Percentiles rank a stretch among this genome's conserved stretches.
Conservation (phyloP, 1,140 invertebrate genomes). For the Octopus sinensis region DNA sequence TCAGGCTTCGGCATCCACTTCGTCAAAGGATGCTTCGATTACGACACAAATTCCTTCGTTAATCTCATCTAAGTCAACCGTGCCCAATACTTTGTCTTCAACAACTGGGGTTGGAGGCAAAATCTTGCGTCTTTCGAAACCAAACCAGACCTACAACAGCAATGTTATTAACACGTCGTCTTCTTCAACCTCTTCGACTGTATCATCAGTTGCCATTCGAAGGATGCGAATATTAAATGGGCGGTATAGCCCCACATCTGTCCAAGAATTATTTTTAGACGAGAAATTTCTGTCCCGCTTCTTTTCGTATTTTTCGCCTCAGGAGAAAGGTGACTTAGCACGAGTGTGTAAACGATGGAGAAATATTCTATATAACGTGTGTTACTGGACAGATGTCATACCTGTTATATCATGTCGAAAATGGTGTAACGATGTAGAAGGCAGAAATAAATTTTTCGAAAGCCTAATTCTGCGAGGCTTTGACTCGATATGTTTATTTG, state of each 20-base stretch:
- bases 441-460: slow-evolving; percentile 73
- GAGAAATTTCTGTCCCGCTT: slow-evolving; percentile 79
- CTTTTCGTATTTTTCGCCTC: slow-evolving; percentile 79
- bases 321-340: slow-evolving; percentile 74
- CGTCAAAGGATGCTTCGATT: slow-evolving; percentile 23
- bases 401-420: slow-evolving; percentile 81
- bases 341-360: slow-evolving; percentile 78
- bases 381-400: slow-evolving; percentile 79
- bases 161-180: slow-evolving; percentile 21
- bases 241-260: slow-evolving; percentile 44
- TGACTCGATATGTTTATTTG: slow-evolving; percentile 76
- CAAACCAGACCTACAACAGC: slow-evolving; percentile 35
- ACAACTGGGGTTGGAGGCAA: slow-evolving; percentile 26
- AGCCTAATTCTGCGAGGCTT: slow-evolving; percentile 81
- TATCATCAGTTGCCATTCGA: slow-evolving; percentile 44
- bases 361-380: slow-evolving; percentile 78
- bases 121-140: slow-evolving; percentile 21
- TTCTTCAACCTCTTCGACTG: slow-evolving; percentile 36
- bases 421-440: slow-evolving; percentile 64
- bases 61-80: slow-evolving; percentile 27
- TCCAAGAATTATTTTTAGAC: slow-evolving; percentile 75
- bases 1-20: slow-evolving; percentile 9
- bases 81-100: slow-evolving; percentile 31
- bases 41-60: slow-evolving; percentile 29
- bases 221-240: slow-evolving; percentile 45